Evolutionary conservation across 2,888 invertebrate genomes (phyloP), one percentile per base, ranked within the genome.

Genomic region (Digitonthophagus gazella): DNA sequence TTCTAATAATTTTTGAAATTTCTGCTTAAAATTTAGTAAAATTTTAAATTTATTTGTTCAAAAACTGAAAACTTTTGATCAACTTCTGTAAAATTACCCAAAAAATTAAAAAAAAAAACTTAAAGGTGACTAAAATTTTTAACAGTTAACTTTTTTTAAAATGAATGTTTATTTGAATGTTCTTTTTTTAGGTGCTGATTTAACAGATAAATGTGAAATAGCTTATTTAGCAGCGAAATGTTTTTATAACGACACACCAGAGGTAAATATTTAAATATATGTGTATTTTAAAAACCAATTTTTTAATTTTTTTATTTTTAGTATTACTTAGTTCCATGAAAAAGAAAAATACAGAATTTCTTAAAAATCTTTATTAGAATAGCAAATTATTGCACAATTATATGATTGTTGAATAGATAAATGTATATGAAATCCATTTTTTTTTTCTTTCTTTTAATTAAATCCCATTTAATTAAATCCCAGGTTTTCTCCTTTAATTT

Each of bases 151-250:
- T n/a, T n/a, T n/a, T n/a, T n/a, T n/a, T n/a, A n/a, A n/a, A n/a
- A n/a, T n/a, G n/a, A n/a, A n/a, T n/a, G 54, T 44, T 57, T 15
- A 15, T 11, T 15, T 5, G 16, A 15, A 57, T 57, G 16, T 57
- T 2, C 16, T 1, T 57, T 1, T 85, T 85, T 72, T 82, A 86
- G 86, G 65, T 3, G 20, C 81, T 74, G 67, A 65, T 58, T 84
- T 85, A 58, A 75, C 84, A 74, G 86, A 86, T 72, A 75, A 84
- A 19, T 86, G 86, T 75, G 85, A 85, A 70, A 83, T 83, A 14
- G 81, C 85, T 2, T 86, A 84, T 77, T 79, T 84, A 72, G 72
- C 83, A 2, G 83, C 84, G 0, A 84, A 85, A 74, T 86, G 86
- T 73, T 81, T 86, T 71, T 83, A 85, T 76, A 79, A 83, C 15